Conservation (phyloP, 2,888 invertebrate species). For the Coecobrya sp. region DNA sequence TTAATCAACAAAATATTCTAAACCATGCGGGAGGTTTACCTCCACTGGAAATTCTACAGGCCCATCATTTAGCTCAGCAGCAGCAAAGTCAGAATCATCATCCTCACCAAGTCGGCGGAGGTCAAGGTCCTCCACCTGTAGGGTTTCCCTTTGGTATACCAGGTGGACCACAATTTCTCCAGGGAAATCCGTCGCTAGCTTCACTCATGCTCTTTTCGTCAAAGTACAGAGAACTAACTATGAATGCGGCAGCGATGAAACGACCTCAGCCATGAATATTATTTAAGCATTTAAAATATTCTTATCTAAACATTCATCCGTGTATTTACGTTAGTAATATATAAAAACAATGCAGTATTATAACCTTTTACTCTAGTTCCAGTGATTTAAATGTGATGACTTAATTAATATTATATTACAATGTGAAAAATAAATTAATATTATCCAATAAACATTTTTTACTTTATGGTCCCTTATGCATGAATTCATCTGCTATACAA, state of each 20-base stretch:
- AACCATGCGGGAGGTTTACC: constrained; percentile 66
- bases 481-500: neutral
- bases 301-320: too few species aligned
- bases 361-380: constrained; percentile 29
- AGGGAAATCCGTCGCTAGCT: constrained; percentile 84
- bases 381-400: constrained; percentile 62
- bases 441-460: constrained; percentile 6
- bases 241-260: constrained; percentile 81
- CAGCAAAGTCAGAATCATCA: constrained; percentile 64
- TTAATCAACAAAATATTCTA: constrained; percentile 68
- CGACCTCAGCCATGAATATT: constrained; percentile 68
- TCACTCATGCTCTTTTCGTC: constrained; percentile 84
- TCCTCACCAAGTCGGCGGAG: constrained; percentile 23
- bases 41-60: constrained; percentile 79
- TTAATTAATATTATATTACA: constrained; percentile 5
- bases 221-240: constrained; percentile 84
- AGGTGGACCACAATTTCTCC: constrained; percentile 80
- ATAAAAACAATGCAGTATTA: constrained; percentile 43
- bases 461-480: neutral
- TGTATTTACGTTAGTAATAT: too few species aligned
- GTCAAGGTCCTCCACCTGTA: constrained; percentile 40
- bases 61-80: constrained; percentile 75
- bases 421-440: neutral
- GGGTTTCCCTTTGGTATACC: constrained; percentile 70
- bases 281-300: neutral